Evolutionary conservation across 1,140 invertebrate genomes (phyloP), one percentile per base, ranked within the genome.

Genomic region (Centruroides sculpturatus): DNA sequence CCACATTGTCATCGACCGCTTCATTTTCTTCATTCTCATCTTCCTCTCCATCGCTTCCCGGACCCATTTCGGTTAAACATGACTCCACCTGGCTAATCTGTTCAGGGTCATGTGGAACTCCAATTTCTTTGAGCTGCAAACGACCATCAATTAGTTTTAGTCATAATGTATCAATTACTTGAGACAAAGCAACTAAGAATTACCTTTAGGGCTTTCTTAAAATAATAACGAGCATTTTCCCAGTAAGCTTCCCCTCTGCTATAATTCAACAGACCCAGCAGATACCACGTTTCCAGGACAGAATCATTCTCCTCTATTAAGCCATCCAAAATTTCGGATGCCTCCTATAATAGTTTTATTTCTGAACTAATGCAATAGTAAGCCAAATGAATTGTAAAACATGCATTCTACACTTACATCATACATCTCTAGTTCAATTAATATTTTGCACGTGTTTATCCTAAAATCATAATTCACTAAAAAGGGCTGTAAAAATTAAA

Each of bases 381-480:
- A n/a, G n/a, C n/a, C n/a, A n/a, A n/a, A n/a, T n/a, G n/a, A n/a
- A 23, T 23, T 23, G 23, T 23, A 23, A 23, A 23, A 23, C 23
- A 23, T 23, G 23, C 23, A 23, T 23, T 0, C 23, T 23, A 9
- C 46, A 63, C 63, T 60, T 60, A 74, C 73, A 59, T 74, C 71
- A 67, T 66, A 72, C 57, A 74, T 69, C 64, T 71, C 70, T 3
- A 74, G 66, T 69, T 76, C 74, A 52, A 72, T 73, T 35, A 75
- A 61, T 47, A 73, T 69, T 61, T 74, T 72, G 13, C 68, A 66
- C 52, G 71, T 65, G 36, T 72, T 66, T 54, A 73, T 68, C 62
- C 72, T 66, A 3, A 68, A 63, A 3, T 59, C 58, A 61, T 59
- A 65, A 34, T 50, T 49, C 13, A 66, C 50, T 10, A 61, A 41